These are phyloP conservation scores for Synchiropus splendidus DNA, from an alignment of 2,113 vertebrate species.

Conservation along the genomic window DNA sequence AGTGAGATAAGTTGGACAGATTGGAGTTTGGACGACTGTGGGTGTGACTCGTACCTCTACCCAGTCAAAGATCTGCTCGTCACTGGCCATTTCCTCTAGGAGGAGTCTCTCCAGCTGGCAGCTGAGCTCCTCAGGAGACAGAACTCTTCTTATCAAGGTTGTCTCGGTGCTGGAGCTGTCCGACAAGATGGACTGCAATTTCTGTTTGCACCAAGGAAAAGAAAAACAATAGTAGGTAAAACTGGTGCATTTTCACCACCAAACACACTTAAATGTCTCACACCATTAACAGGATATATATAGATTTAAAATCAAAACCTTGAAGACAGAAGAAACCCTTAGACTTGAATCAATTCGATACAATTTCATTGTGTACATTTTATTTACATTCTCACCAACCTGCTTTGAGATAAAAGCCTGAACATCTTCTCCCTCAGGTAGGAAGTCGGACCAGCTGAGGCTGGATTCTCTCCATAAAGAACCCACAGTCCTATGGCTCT, in stretches of 20 bases:
- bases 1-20: no score
- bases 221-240: background rate
- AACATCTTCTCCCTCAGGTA: constrained; percentile 85
- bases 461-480: constrained; percentile 87
- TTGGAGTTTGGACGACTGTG: no score
- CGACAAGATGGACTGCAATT: constrained; percentile 80
- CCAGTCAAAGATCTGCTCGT: constrained; percentile 98
- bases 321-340: no score
- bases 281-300: no score
- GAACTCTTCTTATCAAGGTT: constrained; percentile 70
- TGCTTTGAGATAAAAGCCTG: constrained; percentile 84
- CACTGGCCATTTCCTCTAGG: constrained; percentile 85
- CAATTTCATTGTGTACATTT: no score
- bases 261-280: background rate
- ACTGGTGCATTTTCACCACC: background rate
- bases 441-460: constrained; percentile 82
- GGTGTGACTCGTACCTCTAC: constrained; percentile 77
- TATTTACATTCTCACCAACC: constrained; percentile 55
- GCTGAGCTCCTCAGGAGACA: constrained; percentile 81
- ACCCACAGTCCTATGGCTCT: constrained; percentile 97
- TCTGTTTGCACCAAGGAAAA: constrained; percentile 61
- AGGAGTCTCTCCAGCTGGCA: constrained; percentile 86
- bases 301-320: no score
- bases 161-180: constrained; percentile 73
- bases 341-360: no score